Evolutionary conservation across 2,888 invertebrate genomes (phyloP), one percentile per base, ranked within the genome.

Genomic region (Hofmannophila pseudospretella): DNA sequence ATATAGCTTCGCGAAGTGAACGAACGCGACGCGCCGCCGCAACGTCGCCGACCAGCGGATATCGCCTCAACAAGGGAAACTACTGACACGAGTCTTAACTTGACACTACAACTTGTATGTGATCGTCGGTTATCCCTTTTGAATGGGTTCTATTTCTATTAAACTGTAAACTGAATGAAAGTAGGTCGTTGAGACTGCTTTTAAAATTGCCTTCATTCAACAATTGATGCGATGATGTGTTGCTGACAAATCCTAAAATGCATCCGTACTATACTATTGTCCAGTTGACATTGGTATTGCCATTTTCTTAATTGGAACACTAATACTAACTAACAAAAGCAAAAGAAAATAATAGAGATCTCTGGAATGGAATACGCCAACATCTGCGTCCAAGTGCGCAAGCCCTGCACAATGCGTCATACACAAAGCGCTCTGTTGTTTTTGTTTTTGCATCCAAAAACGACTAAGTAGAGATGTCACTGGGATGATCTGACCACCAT

Each of bases 1-100:
- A 85, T 85, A 82, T 84, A 84, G 80, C 76, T 61, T 63, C 49
- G 58, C 65, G 57, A 69, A 74, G 84, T 82, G 82, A 84, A 80
- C 82, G 80, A 81, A 84, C 82, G 76, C 68, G 51, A 40, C 58
- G 55, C 52, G 53, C 45, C 47, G 41, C 40, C 19, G 39, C 49
- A 45, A 30, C 44, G 49, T 47, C 27, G 5, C 10, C 27, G 11
- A 27, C 12, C 34, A 27, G 34, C 34, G 34, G 19, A 27, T 19
- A 26, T 27, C 34, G 27, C 32, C 32, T 27, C 16, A 11, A 35
- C 33, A 34, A 39, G 35, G 34, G 27, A 39, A 35, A 39, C 34
- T 35, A 32, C 35, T 34, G 34, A 35, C 34, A 38, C 34, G 25
- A 38, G 25, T 33, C 34, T 38, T 33, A 22, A 33, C 30, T 34